Conservation (phyloP, 2,888 invertebrate genomes). For the Eudasyphora cyanicolor region DNA sequence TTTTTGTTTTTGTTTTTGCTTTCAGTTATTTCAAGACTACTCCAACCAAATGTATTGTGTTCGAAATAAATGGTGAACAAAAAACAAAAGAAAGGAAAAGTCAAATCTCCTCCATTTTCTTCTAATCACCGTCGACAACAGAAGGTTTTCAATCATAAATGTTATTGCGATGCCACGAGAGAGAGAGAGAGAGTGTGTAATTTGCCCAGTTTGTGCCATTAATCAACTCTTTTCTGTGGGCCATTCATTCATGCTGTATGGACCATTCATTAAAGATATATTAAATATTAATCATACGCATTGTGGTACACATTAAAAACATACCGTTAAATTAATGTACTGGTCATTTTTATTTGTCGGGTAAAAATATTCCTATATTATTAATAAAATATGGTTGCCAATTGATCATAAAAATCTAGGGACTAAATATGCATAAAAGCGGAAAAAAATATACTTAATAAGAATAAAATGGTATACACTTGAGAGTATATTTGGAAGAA, state of each 20-base stretch:
- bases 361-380: too few relatives aligned
- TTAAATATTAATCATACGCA: conserved; percentile 12
- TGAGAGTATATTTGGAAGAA: too few relatives aligned
- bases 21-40: neutral
- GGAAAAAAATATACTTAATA: too few relatives aligned
- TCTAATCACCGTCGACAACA: neutral
- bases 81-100: neutral
- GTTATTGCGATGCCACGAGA: neutral
- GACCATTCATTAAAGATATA: neutral
- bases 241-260: conserved; percentile 1
- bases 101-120: neutral
- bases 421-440: too few relatives aligned
- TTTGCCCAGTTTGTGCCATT: neutral
- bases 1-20: neutral
- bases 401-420: too few relatives aligned
- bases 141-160: neutral
- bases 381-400: too few relatives aligned
- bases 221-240: neutral
- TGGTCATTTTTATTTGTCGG: too few relatives aligned
- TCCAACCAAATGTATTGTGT: too few relatives aligned
- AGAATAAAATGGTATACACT: too few relatives aligned
- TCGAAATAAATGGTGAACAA: conserved; percentile 13
- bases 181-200: neutral
- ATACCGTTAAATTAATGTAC: neutral
- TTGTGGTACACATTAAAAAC: neutral